A percentile compares a stretch with the other conserved stretches of the same genome.
Conservation (phyloP, 1,140 invertebrate species). For the Bombus soroeensis region DNA sequence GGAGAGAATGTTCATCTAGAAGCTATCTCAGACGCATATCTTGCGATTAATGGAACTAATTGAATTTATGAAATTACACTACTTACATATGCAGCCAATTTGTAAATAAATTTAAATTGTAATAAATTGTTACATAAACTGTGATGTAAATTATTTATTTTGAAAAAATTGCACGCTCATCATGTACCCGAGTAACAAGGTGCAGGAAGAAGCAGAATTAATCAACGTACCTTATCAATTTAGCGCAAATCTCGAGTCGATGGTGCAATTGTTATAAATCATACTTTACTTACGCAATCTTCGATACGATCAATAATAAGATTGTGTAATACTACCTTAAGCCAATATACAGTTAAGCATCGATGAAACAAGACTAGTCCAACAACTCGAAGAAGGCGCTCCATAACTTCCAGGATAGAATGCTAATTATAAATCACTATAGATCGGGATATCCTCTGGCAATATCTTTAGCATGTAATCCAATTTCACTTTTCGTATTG, state of each 20-base stretch:
- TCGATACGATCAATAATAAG: neutral
- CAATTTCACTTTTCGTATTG: neutral
- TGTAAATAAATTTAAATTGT: too few species aligned
- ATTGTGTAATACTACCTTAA: neutral
- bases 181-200: neutral
- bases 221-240: neutral
- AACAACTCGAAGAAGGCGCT: neutral
- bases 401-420: neutral
- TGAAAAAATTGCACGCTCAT: too few species aligned
- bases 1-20: too few species aligned
- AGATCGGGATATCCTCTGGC: too few species aligned
- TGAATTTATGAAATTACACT: too few species aligned
- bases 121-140: too few species aligned
- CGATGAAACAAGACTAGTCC: neutral
- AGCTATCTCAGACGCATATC: too few species aligned
- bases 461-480: neutral
- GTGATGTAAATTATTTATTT: too few species aligned
- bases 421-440: constrained; percentile 8
- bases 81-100: too few species aligned
- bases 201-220: neutral
- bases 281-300: neutral
- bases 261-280: neutral
- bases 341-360: neutral
- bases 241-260: neutral
- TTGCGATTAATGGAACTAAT: too few species aligned